Evolutionary conservation across 2,888 invertebrate species (phyloP), one percentile per base, ranked within the genome.

Genomic region (Amphipyra berbera): DNA sequence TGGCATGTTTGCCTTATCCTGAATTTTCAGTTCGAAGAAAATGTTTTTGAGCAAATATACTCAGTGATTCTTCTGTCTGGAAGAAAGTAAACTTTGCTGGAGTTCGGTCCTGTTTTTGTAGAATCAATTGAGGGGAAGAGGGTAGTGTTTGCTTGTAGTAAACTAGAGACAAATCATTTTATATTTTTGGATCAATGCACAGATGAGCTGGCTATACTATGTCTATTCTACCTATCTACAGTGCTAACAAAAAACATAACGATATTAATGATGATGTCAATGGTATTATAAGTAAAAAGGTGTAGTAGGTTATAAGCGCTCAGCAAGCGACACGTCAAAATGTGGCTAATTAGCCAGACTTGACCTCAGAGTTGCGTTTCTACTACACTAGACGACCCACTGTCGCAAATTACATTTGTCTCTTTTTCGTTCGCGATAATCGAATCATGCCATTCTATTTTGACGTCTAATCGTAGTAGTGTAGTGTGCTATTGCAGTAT

Each of bases 21-120:
- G 8, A 56, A 57, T 65, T 68, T 59, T 41, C 14, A 60, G 37
- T 40, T 40, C 6, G n/a, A 30, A 41, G 45, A 14, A 53, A 67
- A 44, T 58, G 42, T 50, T 33, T 41, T 50, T 41, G 33, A 48
- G 41, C 47, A 50, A 64, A 58, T 54, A 42, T 35, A 45, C 63
- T 62, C 41, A 35, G 44, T 8, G 21, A 9, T 8, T 9, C 8
- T 14, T 15, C 10, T 4, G 0, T 48, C 1, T 13, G 40, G 14
- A 52, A 12, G 6, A 41, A 40, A 12, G 27, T 12, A 65, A 65
- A 56, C 47, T 45, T 42, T 12, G 21, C 40, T 21, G 30, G 58
- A 52, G 55, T 68, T 50, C 10, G 8, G 15, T 37, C 0, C 21
- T 49, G 13, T 57, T 56, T 59, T 56, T 56, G 27, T 53, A 37